Conservation (phyloP, 2,113 vertebrate genomes). For the Leuciscus idus region DNA sequence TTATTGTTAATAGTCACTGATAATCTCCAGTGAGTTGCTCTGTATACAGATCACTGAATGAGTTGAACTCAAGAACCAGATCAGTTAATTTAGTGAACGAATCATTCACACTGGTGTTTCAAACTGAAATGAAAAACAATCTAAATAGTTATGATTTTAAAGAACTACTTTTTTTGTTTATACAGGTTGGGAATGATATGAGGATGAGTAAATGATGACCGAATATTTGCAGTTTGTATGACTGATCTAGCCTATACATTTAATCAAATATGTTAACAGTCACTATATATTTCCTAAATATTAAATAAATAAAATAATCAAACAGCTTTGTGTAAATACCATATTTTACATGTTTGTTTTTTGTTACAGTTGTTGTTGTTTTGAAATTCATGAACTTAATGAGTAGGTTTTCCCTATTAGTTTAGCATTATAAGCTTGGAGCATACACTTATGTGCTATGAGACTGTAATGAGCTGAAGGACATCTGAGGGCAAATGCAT, state of each 20-base stretch:
- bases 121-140: neutral
- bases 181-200: neutral
- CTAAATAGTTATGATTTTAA: neutral
- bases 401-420: neutral
- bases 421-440: neutral
- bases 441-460: neutral
- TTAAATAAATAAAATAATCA: neutral
- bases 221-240: neutral
- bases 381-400: neutral
- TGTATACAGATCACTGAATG: neutral
- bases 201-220: neutral
- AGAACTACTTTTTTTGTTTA: neutral
- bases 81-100: neutral
- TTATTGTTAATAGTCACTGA: neutral
- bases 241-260: neutral
- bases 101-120: neutral
- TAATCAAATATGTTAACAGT: neutral
- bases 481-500: conserved; percentile 68
- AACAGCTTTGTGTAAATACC: neutral
- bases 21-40: neutral
- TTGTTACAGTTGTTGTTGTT: neutral
- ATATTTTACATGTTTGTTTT: neutral
- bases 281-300: neutral
- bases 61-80: neutral
- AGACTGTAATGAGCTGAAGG: conserved; percentile 65